Conservation (phyloP, 2,888 invertebrate genomes). For the Euzophera pinguis region DNA sequence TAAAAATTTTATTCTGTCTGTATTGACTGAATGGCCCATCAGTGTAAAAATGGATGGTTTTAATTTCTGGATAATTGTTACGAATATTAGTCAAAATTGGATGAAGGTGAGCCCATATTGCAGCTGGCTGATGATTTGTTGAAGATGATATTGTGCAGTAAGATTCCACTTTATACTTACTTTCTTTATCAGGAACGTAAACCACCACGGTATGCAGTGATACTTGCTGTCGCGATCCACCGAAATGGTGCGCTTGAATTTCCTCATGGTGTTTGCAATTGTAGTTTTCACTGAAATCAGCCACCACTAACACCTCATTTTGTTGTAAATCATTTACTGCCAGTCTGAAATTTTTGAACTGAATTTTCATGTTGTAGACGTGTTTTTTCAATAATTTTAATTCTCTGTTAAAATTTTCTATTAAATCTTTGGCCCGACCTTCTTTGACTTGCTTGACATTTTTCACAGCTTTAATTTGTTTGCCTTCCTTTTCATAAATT, state of each 20-base stretch:
- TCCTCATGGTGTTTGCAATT: constrained; percentile 10
- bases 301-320: no score
- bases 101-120: neutral
- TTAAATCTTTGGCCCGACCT: no score
- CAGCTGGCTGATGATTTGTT: neutral
- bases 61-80: neutral
- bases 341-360: no score
- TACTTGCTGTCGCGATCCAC: constrained; percentile 12
- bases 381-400: no score
- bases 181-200: neutral
- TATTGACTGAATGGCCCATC: neutral
- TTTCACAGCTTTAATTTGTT: neutral
- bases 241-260: constrained; percentile 16
- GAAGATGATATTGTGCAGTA: neutral
- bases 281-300: constrained; percentile 12
- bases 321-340: no score
- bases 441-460: no score
- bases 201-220: constrained; percentile 3
- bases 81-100: neutral
- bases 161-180: neutral
- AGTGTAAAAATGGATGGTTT: neutral
- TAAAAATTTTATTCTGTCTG: neutral
- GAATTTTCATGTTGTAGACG: no score
- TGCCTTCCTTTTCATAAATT: constrained; percentile 7
- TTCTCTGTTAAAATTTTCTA: no score